These are phyloP conservation scores for Pinctada fucata DNA, from an alignment of 2,888 invertebrate genomes.

Conservation along the genomic window DNA sequence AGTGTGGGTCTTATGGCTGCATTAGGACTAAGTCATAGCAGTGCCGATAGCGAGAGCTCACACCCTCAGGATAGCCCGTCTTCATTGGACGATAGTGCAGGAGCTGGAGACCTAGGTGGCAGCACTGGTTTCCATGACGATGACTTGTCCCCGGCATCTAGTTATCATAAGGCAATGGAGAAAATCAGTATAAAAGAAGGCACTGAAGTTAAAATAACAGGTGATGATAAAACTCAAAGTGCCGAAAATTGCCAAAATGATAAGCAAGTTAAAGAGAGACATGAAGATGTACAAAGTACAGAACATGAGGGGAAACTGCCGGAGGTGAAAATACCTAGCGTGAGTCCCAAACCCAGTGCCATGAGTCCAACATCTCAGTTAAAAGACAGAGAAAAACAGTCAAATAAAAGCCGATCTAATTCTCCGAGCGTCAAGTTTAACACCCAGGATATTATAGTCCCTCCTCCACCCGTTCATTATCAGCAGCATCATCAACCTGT, in stretches of 20 bases:
- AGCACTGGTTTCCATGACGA: constrained; percentile 32
- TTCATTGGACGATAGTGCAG: constrained; percentile 34
- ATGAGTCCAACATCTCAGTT: constrained; percentile 29
- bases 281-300: not conserved
- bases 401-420: constrained; percentile 26
- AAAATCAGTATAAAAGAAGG: constrained; percentile 2
- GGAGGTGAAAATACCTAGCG: constrained; percentile 4
- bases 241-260: not conserved
- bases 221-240: not conserved
- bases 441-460: constrained; percentile 20
- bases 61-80: constrained; percentile 48
- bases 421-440: constrained; percentile 26
- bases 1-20: constrained; percentile 74
- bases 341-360: constrained; percentile 19
- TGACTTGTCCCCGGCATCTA: constrained; percentile 36
- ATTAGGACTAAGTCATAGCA: constrained; percentile 67
- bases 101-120: constrained; percentile 23
- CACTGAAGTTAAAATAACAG: constrained; percentile 7
- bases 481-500: not conserved
- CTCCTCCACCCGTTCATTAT: not conserved
- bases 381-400: constrained; percentile 28
- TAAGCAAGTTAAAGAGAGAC: constrained; percentile 4
- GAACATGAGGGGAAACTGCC: not conserved
- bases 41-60: constrained; percentile 66
- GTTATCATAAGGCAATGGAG: constrained; percentile 36